A percentile compares a stretch with the other conserved stretches of the same genome.
These are phyloP conservation scores for Centruroides sculpturatus DNA, from an alignment of 1,140 invertebrate species.

Conservation along the genomic window DNA sequence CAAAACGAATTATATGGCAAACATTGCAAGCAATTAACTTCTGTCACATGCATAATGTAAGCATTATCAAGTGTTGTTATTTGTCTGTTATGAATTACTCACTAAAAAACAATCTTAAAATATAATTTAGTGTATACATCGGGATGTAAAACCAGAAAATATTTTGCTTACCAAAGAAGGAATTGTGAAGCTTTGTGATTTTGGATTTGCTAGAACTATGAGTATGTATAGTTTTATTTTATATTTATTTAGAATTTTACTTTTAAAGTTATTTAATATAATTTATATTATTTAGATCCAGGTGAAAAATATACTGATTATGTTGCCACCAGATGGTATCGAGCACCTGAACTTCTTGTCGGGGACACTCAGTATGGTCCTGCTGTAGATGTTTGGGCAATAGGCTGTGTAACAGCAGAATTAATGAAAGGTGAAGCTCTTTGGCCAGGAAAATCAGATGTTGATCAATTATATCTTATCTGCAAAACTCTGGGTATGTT, in stretches of 20 bases:
- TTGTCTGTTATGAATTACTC: neutral
- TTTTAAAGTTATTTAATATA: neutral
- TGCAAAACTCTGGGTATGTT: slow-evolving; percentile 48
- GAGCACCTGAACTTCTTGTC: slow-evolving; percentile 88
- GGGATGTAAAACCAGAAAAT: slow-evolving; percentile 98
- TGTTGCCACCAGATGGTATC: slow-evolving; percentile 96
- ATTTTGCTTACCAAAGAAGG: slow-evolving; percentile 85
- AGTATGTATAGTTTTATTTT: slow-evolving; percentile 39
- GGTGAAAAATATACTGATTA: slow-evolving; percentile 99
- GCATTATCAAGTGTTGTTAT: slow-evolving; percentile 6
- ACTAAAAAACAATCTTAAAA: neutral
- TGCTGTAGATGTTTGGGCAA: slow-evolving; percentile 95
- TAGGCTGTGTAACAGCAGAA: slow-evolving; percentile 90
- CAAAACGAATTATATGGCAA: slow-evolving; percentile 88
- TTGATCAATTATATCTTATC: slow-evolving; percentile 95
- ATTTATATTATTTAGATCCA: slow-evolving; percentile 34
- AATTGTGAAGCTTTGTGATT: slow-evolving; percentile 94
- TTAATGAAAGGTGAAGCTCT: slow-evolving; percentile 82
- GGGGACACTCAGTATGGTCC: slow-evolving; percentile 95
- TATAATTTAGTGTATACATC: slow-evolving; percentile 61
- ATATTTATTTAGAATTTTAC: neutral
- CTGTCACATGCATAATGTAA: slow-evolving; percentile 77
- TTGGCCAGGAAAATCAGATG: slow-evolving; percentile 96
- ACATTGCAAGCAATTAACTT: slow-evolving; percentile 87
- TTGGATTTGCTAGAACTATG: slow-evolving; percentile 94